A percentile compares a stretch with the other conserved stretches of the same genome.
phyloP scores from a whole-genome alignment of 2,888 invertebrate species.

The Apotomis betuletana region DNA sequence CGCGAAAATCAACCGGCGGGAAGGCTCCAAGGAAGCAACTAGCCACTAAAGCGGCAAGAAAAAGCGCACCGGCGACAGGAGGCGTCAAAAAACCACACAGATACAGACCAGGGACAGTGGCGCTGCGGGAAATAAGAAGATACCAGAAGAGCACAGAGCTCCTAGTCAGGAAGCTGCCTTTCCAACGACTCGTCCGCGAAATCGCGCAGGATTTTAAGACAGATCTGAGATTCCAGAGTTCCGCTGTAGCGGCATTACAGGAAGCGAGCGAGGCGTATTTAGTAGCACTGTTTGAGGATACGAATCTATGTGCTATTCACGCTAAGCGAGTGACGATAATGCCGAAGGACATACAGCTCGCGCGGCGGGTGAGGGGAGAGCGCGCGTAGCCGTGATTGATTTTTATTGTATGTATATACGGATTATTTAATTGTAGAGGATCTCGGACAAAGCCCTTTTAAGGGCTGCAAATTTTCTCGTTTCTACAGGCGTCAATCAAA shows the following conservation, averaged over 20 bases:
- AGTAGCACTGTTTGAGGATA: conserved; percentile 89
- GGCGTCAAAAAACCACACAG: conserved; percentile 90
- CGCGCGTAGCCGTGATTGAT: conserved; percentile 53
- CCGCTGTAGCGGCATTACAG: conserved; percentile 87
- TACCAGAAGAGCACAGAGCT: conserved; percentile 90
- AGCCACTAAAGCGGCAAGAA: conserved; percentile 88
- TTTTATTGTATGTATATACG: conserved; percentile 36
- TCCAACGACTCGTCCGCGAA: conserved; percentile 88
- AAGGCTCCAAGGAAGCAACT: conserved; percentile 88
- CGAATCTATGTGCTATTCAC: conserved; percentile 91
- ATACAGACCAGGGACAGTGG: conserved; percentile 87
- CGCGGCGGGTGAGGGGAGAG: conserved; percentile 69
- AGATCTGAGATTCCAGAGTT: conserved; percentile 87
- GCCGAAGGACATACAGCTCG: conserved; percentile 73
- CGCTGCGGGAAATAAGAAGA: conserved; percentile 87
- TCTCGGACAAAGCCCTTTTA: conserved; percentile 76
- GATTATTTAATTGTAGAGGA: conserved; percentile 23
- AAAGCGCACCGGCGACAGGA: conserved; percentile 88
- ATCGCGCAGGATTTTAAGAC: conserved; percentile 90
- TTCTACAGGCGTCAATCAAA: conserved; percentile 44
- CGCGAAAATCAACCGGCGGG: conserved; percentile 89
- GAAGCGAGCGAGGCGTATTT: conserved; percentile 85
- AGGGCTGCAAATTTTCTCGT: conserved; percentile 62
- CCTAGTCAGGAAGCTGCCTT: conserved; percentile 87
- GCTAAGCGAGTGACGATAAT: conserved; percentile 78